A percentile compares a stretch with the other conserved stretches of the same genome.
Evolutionary conservation across 2,113 vertebrate species (phyloP).

Genomic region (Halichoerus grypus): DNA sequence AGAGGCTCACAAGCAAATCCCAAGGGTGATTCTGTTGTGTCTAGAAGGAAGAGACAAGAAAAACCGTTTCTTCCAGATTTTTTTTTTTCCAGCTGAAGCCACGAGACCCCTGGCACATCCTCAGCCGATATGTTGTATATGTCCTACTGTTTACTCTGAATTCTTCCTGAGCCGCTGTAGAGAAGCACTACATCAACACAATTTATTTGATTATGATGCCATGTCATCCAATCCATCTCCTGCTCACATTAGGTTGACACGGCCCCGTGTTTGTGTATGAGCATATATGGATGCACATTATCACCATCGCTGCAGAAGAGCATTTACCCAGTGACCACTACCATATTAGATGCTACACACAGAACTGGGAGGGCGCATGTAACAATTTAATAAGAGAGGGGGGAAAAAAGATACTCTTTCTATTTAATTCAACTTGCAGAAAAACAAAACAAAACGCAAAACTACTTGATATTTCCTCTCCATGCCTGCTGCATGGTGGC

Average conservation of each 20-base stretch:
- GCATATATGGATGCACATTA: slow-evolving; percentile 33
- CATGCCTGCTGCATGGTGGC: slow-evolving; percentile 77
- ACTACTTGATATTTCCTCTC: slow-evolving; percentile 78
- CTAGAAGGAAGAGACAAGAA: slow-evolving; percentile 60
- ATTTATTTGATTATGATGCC: slow-evolving; percentile 12
- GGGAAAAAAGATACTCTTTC: slow-evolving; percentile 67
- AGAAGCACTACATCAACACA: slow-evolving; percentile 50
- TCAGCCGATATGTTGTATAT: background rate
- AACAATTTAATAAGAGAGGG: slow-evolving; percentile 75
- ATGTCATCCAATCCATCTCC: background rate
- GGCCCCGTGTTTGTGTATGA: background rate
- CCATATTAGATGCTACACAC: background rate
- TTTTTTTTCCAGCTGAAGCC: slow-evolving; percentile 20
- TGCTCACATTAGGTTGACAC: background rate
- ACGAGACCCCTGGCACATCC: background rate
- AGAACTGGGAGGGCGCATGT: slow-evolving; percentile 38
- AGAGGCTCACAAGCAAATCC: slow-evolving; percentile 15
- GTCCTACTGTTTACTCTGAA: slow-evolving; percentile 48
- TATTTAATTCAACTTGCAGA: slow-evolving; percentile 73
- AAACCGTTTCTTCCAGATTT: slow-evolving; percentile 26
- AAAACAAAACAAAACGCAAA: slow-evolving; percentile 63
- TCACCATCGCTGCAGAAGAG: background rate
- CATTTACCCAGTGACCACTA: slow-evolving; percentile 25
- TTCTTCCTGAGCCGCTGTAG: slow-evolving; percentile 35
- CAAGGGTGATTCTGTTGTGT: slow-evolving; percentile 35